Percentiles rank a stretch among this genome's conserved stretches.
These are phyloP conservation scores for Julus scanicus DNA, from an alignment of 2,888 invertebrate species.

Conservation along the genomic window DNA sequence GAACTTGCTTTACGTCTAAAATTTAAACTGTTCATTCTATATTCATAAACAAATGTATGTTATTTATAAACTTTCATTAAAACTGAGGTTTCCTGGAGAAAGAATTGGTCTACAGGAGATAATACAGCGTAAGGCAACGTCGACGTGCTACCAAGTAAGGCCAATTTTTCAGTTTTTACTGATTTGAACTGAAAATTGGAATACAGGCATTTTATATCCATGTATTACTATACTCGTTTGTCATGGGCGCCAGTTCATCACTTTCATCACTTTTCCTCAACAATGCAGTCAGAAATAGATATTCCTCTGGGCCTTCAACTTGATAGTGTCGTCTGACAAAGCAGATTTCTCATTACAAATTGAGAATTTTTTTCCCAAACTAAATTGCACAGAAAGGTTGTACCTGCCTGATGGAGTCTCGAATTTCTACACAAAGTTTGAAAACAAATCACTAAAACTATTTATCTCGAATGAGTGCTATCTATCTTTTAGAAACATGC, in stretches of 20 bases:
- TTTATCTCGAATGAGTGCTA: neutral
- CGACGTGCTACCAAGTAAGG: neutral
- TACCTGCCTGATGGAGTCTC: neutral
- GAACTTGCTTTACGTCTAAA: too few relatives aligned
- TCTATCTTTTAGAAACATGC: neutral
- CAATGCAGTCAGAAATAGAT: constrained; percentile 18
- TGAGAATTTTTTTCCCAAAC: neutral
- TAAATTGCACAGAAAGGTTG: neutral
- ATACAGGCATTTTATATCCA: neutral
- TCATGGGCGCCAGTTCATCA: neutral
- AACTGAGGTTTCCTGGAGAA: too few relatives aligned
- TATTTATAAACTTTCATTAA: too few relatives aligned
- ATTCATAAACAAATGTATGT: too few relatives aligned
- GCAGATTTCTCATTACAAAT: constrained; percentile 27
- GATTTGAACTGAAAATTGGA: neutral
- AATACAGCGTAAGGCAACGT: neutral
- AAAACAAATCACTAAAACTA: neutral
- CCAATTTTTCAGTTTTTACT: too few relatives aligned
- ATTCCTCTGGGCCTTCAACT: neutral
- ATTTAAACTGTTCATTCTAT: too few relatives aligned
- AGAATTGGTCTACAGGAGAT: too few relatives aligned
- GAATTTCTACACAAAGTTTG: neutral
- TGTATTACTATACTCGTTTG: neutral
- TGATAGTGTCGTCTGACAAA: constrained; percentile 39
- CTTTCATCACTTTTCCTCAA: constrained; percentile 8